Base-by-base conservation (phyloP, 2,797 vertebrate species). In the Craterocephalus amniculus region DNA sequence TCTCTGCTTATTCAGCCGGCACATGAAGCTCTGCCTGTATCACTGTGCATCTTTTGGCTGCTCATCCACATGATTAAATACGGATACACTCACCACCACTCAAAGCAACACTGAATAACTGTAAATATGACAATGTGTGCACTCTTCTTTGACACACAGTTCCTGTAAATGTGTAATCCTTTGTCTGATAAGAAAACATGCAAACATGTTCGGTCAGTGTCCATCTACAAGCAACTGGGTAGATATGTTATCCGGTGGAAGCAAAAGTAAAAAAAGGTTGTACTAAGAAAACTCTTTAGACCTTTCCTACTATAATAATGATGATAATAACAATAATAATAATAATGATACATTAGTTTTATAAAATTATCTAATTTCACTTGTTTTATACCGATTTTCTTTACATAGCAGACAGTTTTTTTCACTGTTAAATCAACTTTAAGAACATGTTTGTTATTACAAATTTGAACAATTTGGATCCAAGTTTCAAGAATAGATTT, bases 171-270 rank as follows among this genome's bases (percentile, higher is more conserved):
- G 78, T 60, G 57, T 89, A 80, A 87, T 89, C 84, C 73, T 31
- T 70, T 48, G 63, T 70, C 72, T 54, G 70, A 76, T 64, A 67
- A 59, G 63, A 83, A 75, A 70, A 66, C 64, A 81, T 76, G 13
- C 84, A 85, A 86, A 81, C 79, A 56, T 1, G 7, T 59, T 60
- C 8, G 3, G 57, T 63, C 71, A 70, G 68, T 72, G 61, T 78
- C 69, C 74, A 84, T 92, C 76, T 24, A 90, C 79, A 83, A 80
- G 91, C 89, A 92, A 91, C 88, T 81, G 78, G 63, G 54, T 76
- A 32, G 54, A 76, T 52, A 32, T 76, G 64, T 74, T 79, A 63
- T 70, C 36, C 38, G 70, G 51, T 51, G 48, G 48, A 88, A 63
- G 36, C 61, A 65, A 69, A 79, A 57, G 73, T 65, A 81, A 70